A percentile compares a stretch with the other conserved stretches of the same genome.
Evolutionary conservation across 2,113 vertebrate species (phyloP).

Genomic region (Neopipo cinnamomea): DNA sequence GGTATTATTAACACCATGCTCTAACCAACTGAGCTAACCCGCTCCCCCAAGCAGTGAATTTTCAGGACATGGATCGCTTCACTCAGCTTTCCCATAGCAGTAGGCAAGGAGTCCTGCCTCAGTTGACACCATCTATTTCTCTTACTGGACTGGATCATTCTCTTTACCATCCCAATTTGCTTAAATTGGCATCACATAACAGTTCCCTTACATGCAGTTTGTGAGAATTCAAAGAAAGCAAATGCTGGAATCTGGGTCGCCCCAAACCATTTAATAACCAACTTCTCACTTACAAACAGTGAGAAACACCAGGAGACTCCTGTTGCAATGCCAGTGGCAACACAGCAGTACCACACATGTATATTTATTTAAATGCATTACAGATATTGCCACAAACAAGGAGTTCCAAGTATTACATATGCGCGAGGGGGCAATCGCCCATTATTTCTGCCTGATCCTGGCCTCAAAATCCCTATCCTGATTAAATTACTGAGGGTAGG

Average conservation of each 20-base stretch:
- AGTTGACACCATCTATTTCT: neutral
- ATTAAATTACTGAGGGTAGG: constrained; percentile 58
- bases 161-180: neutral
- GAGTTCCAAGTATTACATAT: neutral
- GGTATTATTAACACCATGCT: neutral
- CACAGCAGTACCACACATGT: neutral
- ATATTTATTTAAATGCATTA: neutral
- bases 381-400: neutral
- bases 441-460: constrained; percentile 21
- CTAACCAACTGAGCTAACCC: neutral
- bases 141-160: neutral
- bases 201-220: neutral
- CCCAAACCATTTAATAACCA: neutral
- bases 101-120: neutral
- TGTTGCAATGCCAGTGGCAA: neutral
- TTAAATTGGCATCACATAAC: neutral
- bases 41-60: neutral
- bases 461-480: constrained; percentile 22
- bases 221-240: neutral
- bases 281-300: neutral
- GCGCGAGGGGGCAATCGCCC: neutral
- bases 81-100: neutral
- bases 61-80: neutral
- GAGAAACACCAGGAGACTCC: neutral
- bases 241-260: neutral